Conservation (phyloP, 2,113 vertebrate genomes). For the Cheirogaleus medius region DNA sequence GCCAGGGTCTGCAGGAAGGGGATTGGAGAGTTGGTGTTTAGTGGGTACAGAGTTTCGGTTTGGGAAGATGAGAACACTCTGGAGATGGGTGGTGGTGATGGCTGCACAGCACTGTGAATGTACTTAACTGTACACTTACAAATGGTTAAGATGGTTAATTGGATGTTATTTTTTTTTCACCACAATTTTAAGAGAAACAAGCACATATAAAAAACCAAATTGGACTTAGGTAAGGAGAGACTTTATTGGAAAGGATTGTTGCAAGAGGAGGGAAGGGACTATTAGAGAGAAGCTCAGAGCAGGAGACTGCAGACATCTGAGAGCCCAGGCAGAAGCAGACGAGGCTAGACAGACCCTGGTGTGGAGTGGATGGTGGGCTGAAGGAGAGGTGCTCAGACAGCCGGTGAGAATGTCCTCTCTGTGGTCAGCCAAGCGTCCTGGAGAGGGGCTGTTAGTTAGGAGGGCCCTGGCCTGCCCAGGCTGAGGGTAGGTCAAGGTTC, state of each 20-base stretch:
- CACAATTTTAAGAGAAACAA: background rate
- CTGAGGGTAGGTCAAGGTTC: background rate
- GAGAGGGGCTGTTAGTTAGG: background rate
- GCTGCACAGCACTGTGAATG: fast-evolving
- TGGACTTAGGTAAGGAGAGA: background rate
- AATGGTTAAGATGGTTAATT: background rate
- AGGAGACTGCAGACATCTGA: background rate
- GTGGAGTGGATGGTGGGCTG: background rate
- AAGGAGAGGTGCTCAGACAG: background rate
- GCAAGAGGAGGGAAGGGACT: background rate
- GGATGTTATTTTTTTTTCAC: background rate
- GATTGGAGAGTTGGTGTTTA: background rate
- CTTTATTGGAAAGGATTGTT: background rate
- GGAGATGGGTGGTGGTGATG: no score
- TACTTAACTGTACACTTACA: background rate
- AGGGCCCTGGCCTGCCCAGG: no score
- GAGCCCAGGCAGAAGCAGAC: no score
- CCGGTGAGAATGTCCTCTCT: background rate
- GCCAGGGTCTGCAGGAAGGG: background rate
- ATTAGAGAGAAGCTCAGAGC: background rate
- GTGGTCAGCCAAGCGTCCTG: background rate
- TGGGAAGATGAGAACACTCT: background rate
- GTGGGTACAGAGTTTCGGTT: background rate
- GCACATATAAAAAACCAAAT: background rate
- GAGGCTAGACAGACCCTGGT: fast-evolving